Conservation (phyloP, 1,140 invertebrate genomes). For the Aphis gossypii region DNA sequence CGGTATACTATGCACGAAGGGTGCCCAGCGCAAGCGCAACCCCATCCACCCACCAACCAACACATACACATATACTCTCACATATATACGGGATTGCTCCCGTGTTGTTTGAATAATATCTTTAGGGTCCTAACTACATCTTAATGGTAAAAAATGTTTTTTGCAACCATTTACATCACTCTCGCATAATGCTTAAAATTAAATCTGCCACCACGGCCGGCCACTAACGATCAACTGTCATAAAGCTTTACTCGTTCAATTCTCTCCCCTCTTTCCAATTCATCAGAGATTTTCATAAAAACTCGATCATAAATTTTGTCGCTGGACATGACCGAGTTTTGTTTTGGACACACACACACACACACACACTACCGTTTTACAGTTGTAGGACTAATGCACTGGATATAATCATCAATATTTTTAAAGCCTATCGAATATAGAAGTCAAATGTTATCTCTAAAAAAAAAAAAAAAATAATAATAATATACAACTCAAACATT, state of each 20-base stretch:
- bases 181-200: slow-evolving; percentile 2
- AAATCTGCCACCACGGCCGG: background rate
- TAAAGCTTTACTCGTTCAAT: background rate
- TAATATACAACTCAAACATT: background rate
- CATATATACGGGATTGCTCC: background rate
- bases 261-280: background rate
- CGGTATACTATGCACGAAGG: background rate
- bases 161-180: slow-evolving; percentile 10
- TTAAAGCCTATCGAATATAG: background rate
- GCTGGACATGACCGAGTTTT: background rate
- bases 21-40: background rate
- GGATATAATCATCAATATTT: background rate
- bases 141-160: slow-evolving; percentile 44
- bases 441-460: background rate
- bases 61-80: background rate
- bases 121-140: slow-evolving; percentile 17
- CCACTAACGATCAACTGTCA: background rate
- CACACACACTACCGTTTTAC: background rate
- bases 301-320: background rate
- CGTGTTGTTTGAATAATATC: slow-evolving; percentile 43
- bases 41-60: background rate
- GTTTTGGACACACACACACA: background rate
- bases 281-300: background rate
- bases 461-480: background rate
- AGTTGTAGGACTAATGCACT: background rate